These are phyloP conservation scores for Sandelia bainsii DNA, from an alignment of 2,797 vertebrate genomes.

Conservation along the genomic window DNA sequence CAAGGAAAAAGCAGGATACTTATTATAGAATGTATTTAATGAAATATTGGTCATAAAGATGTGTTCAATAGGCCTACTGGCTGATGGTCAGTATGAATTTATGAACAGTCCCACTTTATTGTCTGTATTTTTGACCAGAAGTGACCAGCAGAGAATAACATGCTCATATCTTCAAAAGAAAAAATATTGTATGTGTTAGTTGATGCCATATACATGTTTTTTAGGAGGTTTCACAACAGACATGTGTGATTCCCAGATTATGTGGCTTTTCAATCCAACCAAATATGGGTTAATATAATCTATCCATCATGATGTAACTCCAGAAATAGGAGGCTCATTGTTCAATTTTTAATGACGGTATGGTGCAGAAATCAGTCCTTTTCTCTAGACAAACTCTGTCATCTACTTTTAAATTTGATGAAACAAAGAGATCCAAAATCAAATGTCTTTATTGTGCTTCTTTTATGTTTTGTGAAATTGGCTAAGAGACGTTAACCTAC, in stretches of 20 bases:
- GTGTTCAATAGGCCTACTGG: conserved; percentile 43
- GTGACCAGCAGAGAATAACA: conserved; percentile 38
- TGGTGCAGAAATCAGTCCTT: neutral
- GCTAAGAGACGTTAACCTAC: conserved; percentile 38
- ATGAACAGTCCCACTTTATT: conserved; percentile 41
- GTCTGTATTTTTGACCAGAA: conserved; percentile 58
- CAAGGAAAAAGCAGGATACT: conserved; percentile 56
- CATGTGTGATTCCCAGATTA: neutral
- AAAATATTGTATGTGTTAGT: conserved; percentile 14
- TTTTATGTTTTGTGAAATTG: conserved; percentile 34
- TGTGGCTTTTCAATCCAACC: neutral
- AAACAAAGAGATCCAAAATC: conserved; percentile 23
- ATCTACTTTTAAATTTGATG: neutral
- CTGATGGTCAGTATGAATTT: conserved; percentile 52
- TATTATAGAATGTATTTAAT: conserved; percentile 74
- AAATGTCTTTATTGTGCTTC: conserved; percentile 29
- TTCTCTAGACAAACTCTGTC: neutral
- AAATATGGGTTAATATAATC: neutral
- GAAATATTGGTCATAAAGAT: conserved; percentile 42
- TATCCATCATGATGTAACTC: neutral
- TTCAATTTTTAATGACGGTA: neutral
- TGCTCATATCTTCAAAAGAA: conserved; percentile 15
- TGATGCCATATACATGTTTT: neutral
- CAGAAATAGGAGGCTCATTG: conserved; percentile 15
- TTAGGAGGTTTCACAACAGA: conserved; percentile 8